These are phyloP conservation scores for Dromiciops gliroides DNA, from an alignment of 2,113 vertebrate species.

Conservation along the genomic window DNA sequence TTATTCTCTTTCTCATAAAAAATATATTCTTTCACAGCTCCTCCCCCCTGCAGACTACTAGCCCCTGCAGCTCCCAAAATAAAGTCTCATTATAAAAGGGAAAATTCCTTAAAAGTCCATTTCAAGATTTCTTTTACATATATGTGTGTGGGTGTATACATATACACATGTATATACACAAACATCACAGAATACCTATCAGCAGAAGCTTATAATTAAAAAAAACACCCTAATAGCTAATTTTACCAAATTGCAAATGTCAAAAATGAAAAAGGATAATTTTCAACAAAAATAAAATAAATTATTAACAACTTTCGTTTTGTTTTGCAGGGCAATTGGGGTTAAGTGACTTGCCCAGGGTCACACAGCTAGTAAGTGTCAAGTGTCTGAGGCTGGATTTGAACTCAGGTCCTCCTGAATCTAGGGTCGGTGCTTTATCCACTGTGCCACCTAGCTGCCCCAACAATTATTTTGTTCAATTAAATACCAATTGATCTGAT, in stretches of 20 bases:
- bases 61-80: neutral
- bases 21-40: neutral
- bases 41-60: neutral
- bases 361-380: no score
- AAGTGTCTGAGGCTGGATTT: no score
- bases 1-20: constrained; percentile 39
- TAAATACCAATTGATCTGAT: neutral
- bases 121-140: neutral
- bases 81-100: neutral
- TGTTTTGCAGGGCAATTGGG: no score
- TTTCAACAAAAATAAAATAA: neutral
- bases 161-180: neutral
- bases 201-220: neutral
- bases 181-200: neutral
- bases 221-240: neutral
- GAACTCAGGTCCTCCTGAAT: no score
- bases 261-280: neutral
- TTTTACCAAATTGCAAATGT: neutral
- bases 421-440: no score
- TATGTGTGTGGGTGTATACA: no score
- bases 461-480: neutral
- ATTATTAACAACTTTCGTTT: neutral
- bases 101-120: neutral
- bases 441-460: no score
- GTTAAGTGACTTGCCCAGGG: no score